These are phyloP conservation scores for Chaetodon auriga DNA, from an alignment of 2,113 vertebrate genomes.

Conservation along the genomic window DNA sequence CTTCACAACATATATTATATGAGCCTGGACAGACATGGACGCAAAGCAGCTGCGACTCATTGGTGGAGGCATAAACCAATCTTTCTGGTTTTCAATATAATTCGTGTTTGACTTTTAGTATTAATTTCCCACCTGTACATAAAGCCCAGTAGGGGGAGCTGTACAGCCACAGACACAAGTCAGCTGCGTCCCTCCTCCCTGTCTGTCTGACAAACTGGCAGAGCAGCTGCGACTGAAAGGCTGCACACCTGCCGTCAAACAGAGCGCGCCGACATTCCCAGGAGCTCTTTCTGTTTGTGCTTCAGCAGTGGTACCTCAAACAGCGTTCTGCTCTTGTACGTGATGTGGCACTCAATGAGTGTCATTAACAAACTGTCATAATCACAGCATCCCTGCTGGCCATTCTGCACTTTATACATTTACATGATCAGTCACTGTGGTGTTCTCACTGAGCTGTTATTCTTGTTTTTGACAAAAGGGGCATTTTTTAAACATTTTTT, in stretches of 20 bases:
- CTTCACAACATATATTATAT: too few species aligned
- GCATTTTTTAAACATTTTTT: not conserved
- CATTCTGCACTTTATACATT: not conserved
- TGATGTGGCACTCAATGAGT: not conserved
- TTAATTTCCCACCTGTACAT: not conserved
- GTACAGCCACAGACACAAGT: not conserved
- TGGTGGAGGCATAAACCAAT: too few species aligned
- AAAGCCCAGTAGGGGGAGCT: conserved; percentile 63
- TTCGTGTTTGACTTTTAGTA: too few species aligned
- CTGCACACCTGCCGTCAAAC: conserved; percentile 53
- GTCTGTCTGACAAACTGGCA: not conserved
- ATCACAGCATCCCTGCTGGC: not conserved
- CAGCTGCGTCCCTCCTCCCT: not conserved
- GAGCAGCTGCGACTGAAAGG: conserved; percentile 55
- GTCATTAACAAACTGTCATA: conserved; percentile 5
- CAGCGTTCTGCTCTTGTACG: not conserved
- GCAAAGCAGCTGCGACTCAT: too few species aligned
- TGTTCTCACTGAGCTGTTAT: not conserved
- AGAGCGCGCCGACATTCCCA: conserved; percentile 29
- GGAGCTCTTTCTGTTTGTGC: conserved; percentile 1
- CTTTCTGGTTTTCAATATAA: too few species aligned
- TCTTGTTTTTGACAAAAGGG: not conserved
- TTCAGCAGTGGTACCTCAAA: not conserved
- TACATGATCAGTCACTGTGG: not conserved
- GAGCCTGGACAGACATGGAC: too few species aligned